Conservation (phyloP, 2,888 invertebrate species). For the Plagiodera versicolora region DNA sequence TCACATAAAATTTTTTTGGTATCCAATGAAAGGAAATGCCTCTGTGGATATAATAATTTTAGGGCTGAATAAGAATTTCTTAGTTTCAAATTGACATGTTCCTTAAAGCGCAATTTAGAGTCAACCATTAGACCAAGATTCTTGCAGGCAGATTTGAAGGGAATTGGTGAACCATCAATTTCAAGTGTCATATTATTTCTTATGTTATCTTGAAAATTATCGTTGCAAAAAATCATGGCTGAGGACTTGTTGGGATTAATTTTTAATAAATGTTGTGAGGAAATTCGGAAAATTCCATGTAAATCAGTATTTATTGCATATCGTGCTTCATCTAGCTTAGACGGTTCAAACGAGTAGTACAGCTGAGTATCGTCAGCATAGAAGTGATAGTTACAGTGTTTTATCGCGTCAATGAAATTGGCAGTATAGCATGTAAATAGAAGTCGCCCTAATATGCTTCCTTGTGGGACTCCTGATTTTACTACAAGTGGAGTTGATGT, state of each 20-base stretch:
- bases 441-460: too few species aligned
- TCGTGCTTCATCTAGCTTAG: neutral
- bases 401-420: too few species aligned
- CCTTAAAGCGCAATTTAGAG: conserved; percentile 1
- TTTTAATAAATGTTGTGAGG: conserved; percentile 3
- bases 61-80: neutral
- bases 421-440: too few species aligned
- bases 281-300: neutral
- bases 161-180: neutral
- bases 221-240: neutral
- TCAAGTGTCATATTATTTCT: conserved; percentile 1
- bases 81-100: neutral
- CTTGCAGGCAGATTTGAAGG: neutral
- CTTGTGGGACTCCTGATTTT: too few species aligned
- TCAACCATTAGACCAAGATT: neutral
- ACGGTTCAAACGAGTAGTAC: too few species aligned
- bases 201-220: neutral
- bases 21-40: neutral
- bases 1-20: too few species aligned
- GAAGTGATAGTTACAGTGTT: too few species aligned
- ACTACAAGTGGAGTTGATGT: too few species aligned
- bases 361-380: too few species aligned
- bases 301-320: neutral
- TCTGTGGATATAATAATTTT: neutral
- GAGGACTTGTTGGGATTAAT: neutral